Percentiles rank a stretch among this genome's conserved stretches.
Conservation (phyloP, 2,888 invertebrate genomes). For the Hypolimnas misippus region DNA sequence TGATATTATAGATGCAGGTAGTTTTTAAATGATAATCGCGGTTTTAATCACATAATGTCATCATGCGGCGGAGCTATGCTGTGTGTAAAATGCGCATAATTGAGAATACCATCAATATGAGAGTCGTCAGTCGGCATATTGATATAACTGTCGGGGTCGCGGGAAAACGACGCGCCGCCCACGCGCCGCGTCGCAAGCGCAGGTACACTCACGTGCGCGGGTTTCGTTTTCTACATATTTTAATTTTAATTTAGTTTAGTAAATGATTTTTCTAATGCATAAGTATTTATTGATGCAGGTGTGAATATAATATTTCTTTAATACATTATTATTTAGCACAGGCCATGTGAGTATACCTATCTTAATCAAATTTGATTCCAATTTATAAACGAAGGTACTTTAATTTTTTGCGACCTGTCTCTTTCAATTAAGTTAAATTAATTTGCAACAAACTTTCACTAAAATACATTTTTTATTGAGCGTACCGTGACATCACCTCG, state of each 20-base stretch:
- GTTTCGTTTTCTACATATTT: conserved; percentile 30
- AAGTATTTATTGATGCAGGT: no score
- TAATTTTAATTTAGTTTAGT: no score
- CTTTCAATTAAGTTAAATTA: neutral
- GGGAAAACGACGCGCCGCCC: conserved; percentile 69
- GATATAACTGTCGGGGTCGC: conserved; percentile 75
- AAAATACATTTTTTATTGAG: neutral
- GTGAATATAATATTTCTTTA: no score
- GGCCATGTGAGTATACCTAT: no score
- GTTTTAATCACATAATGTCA: conserved; percentile 13
- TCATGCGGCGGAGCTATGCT: conserved; percentile 27
- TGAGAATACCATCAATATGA: conserved; percentile 48
- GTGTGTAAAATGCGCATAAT: conserved; percentile 43
- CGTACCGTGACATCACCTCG: conserved; percentile 4
- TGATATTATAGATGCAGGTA: no score
- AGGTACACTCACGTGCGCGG: conserved; percentile 50
- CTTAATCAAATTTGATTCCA: no score
- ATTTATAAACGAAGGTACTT: no score
- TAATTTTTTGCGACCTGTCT: no score
- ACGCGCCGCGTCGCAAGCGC: conserved; percentile 53
- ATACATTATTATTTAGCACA: neutral
- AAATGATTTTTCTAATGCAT: no score
- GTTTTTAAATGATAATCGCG: neutral
- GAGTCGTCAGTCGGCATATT: conserved; percentile 63
- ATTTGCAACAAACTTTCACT: conserved; percentile 7